Evolutionary conservation across 1,140 invertebrate genomes (phyloP), one percentile per base, ranked within the genome.

Genomic region (Drosophila serrata): DNA sequence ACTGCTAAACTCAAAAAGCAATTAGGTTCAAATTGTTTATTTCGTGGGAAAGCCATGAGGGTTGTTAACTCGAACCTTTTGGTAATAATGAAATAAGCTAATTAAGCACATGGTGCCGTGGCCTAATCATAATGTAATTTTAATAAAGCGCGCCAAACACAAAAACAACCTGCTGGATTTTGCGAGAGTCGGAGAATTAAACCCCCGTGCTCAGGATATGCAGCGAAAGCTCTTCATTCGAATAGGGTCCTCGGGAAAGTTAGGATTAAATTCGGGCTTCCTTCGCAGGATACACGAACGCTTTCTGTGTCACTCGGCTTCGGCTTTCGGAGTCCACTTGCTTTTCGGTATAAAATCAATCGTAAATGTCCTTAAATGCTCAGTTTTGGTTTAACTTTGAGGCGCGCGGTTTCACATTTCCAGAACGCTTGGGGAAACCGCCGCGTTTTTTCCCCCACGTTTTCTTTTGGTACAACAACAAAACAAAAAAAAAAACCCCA

Each of bases 321-420:
- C 57, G 48, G 72, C 39, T 78, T 70, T 78, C 69, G 63, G 73
- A 59, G 31, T 73, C 62, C 24, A 24, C 24, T 49, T 61, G 51
- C 58, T 57, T 88, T n/a, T 88, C 85, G 79, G 79, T 88, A 92
- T 91, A 92, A 92, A 90, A 92, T 91, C 87, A 91, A 91, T 91
- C 79, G 84, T 84, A 85, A 92, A 85, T 82, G 82, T 82, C 84
- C 87, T 91, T 91, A 85, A 92, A 82, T 85, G 90, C 82, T 91
- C 73, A 91, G 87, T 92, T 82, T 85, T 92, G 82, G 69, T 90
- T 91, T 82, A 74, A 74, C 88, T 74, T 82, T 73, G 67, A 77
- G 73, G 53, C 81, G 58, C 67, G 85, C 73, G 81, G 86, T 85
- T 69, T 59, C 70, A 64, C 53, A 64, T 57, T 62, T 69, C 64